Percentiles rank a stretch among this genome's conserved stretches.
phyloP scores from a whole-genome alignment of 2,113 vertebrate species.

The Chlorodrepanis virens region DNA sequence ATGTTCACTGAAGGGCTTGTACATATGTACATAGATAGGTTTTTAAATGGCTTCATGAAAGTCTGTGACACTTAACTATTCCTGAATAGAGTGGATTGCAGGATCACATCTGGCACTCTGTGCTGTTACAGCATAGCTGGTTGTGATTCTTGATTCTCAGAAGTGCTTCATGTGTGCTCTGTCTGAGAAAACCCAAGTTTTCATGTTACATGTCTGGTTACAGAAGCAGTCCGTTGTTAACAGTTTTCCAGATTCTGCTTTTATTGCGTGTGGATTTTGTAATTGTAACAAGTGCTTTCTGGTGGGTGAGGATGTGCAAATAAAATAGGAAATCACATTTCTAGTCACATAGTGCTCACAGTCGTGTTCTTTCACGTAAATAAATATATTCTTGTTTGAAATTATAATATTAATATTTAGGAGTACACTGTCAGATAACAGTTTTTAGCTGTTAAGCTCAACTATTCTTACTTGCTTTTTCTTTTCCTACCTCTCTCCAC shows the following conservation, averaged over 20 bases:
- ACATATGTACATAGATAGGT: not conserved
- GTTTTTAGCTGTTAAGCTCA: not conserved
- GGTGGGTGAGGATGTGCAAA: not conserved
- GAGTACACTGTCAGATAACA: not conserved
- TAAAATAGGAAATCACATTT: not conserved
- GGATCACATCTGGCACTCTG: not conserved
- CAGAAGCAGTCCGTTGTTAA: not conserved
- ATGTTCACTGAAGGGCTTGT: not conserved
- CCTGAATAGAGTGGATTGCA: not conserved
- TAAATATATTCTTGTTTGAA: not conserved
- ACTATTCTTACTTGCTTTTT: not conserved
- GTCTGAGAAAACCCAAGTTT: not conserved
- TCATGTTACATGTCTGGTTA: not conserved
- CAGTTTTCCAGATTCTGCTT: not conserved
- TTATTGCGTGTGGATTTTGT: not conserved
- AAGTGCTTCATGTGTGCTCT: not conserved
- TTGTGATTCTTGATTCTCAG: not conserved
- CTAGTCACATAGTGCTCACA: not conserved
- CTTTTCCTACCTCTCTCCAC: not conserved
- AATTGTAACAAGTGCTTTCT: not conserved
- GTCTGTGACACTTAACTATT: not conserved
- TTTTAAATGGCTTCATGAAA: not conserved
- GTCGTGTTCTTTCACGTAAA: not conserved
- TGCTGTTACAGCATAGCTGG: not conserved
- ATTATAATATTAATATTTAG: not conserved